Evolutionary conservation across 2,888 invertebrate species (phyloP).

Genomic region (Toxonevra muliebris): DNA sequence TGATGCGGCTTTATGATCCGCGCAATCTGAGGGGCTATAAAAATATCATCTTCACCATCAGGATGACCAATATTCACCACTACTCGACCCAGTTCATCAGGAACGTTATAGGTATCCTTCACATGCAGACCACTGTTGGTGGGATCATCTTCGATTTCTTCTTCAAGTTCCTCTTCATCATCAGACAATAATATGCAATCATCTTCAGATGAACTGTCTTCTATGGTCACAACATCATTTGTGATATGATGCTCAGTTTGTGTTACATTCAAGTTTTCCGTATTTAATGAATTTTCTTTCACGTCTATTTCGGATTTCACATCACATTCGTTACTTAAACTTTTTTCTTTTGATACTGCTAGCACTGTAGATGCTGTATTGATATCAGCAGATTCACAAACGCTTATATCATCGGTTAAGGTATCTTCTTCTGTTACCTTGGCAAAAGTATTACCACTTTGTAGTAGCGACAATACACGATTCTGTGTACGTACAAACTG

Average conservation of each 20-base stretch:
- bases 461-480: conserved; percentile 76
- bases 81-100: conserved; percentile 91
- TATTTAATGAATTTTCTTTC: not conserved
- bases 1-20: conserved; percentile 95
- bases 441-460: conserved; percentile 72
- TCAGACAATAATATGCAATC: conserved; percentile 90
- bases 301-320: not conserved
- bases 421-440: conserved; percentile 42
- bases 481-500: conserved; percentile 75
- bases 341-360: no score
- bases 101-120: conserved; percentile 89
- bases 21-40: conserved; percentile 89
- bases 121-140: conserved; percentile 93
- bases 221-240: conserved; percentile 74
- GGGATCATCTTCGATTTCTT: conserved; percentile 84
- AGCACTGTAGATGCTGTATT: no score
- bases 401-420: no score
- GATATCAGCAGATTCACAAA: no score
- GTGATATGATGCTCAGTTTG: conserved; percentile 19
- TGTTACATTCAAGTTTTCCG: not conserved
- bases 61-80: conserved; percentile 94
- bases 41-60: conserved; percentile 89
- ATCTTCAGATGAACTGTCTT: conserved; percentile 78
- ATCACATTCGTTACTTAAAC: not conserved
- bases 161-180: conserved; percentile 77